Conservation (phyloP, 2,113 vertebrate species). For the Octodon degus region DNA sequence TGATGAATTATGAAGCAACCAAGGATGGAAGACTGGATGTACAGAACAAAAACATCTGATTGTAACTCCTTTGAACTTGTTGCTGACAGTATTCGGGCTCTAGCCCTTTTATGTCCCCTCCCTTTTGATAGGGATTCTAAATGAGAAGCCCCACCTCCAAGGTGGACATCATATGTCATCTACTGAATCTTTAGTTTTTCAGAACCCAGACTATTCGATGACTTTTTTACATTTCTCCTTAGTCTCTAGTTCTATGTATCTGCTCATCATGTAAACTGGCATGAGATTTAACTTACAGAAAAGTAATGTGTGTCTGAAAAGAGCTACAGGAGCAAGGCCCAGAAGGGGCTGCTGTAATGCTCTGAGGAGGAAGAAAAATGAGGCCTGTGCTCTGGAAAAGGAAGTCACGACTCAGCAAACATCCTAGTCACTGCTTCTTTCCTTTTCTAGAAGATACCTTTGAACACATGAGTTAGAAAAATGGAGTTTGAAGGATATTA, state of each 20-base stretch:
- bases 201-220: background rate
- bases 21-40: background rate
- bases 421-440: background rate
- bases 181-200: background rate
- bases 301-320: background rate
- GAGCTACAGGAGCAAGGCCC: background rate
- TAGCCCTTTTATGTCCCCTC: background rate
- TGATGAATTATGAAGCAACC: background rate
- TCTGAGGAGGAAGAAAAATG: background rate
- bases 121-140: background rate
- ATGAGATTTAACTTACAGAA: background rate
- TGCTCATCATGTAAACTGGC: background rate
- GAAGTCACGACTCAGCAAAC: background rate
- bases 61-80: background rate
- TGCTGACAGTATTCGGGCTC: background rate
- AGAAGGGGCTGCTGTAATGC: background rate
- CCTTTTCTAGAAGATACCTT: background rate
- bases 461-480: no score
- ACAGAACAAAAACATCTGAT: background rate
- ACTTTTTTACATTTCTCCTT: background rate
- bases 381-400: background rate
- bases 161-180: background rate
- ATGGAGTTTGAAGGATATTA: background rate
- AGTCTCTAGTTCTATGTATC: background rate
- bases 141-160: background rate